Evolutionary conservation across 2,113 vertebrate genomes (phyloP).

Genomic region (Saimiri boliviensis): DNA sequence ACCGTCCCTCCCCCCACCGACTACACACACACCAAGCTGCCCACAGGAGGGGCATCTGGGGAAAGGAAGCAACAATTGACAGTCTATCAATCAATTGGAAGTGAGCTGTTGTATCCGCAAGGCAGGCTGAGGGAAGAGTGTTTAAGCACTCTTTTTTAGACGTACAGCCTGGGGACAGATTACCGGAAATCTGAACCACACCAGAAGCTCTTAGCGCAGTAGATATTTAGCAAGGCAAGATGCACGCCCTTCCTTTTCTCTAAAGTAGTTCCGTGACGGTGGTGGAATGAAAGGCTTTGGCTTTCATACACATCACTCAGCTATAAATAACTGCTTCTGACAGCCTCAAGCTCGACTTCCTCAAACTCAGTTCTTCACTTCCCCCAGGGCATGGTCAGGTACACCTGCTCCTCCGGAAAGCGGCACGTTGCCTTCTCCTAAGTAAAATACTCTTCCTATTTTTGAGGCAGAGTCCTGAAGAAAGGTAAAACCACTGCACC

Average conservation of each 20-base stretch:
- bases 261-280: not conserved
- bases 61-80: slow-evolving; percentile 2
- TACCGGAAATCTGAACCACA: not conserved
- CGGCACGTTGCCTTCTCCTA: not conserved
- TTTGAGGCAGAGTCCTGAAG: not conserved
- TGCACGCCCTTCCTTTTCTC: slow-evolving; percentile 16
- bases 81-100: not conserved
- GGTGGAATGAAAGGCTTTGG: not conserved
- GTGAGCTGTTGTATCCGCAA: not conserved
- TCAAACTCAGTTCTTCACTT: slow-evolving; percentile 48
- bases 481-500: not conserved
- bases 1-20: too few species aligned
- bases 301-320: slow-evolving; percentile 17
- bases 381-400: not conserved
- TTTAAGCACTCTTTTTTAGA: not conserved
- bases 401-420: not conserved
- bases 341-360: slow-evolving; percentile 55
- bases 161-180: not conserved
- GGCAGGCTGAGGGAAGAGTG: not conserved
- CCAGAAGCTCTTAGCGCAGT: not conserved
- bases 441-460: not conserved
- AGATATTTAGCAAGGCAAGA: not conserved
- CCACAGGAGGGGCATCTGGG: not conserved
- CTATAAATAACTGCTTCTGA: slow-evolving; percentile 42
- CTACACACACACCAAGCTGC: not conserved